phyloP scores from a whole-genome alignment of 2,113 vertebrate species.

The Varanus salvator region DNA sequence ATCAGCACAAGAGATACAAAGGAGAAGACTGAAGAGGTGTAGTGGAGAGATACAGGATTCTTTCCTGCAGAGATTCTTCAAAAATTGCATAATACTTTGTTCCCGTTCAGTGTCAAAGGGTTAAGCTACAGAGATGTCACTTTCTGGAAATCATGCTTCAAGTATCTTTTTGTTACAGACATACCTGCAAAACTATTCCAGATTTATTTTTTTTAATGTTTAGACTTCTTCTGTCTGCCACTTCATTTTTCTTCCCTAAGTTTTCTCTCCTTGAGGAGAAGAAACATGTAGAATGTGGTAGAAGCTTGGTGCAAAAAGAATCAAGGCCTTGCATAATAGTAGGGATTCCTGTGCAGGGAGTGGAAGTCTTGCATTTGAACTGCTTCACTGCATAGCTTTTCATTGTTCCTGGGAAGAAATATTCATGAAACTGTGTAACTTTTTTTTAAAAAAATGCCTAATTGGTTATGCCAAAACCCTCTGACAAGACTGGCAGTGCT shows the following conservation, averaged over 20 bases:
- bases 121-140: too few relatives aligned
- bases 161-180: too few relatives aligned
- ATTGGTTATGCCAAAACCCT: neutral
- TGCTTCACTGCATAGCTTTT: neutral
- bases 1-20: too few relatives aligned
- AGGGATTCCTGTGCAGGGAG: neutral
- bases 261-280: neutral
- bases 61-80: too few relatives aligned
- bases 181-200: neutral
- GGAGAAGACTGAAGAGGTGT: too few relatives aligned
- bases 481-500: neutral
- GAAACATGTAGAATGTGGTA: neutral
- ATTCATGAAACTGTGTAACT: neutral
- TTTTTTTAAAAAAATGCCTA: neutral
- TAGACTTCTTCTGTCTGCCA: neutral
- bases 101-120: too few relatives aligned
- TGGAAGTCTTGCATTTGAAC: too few relatives aligned
- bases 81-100: too few relatives aligned
- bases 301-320: neutral
- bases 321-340: neutral
- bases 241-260: neutral
- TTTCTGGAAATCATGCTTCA: too few relatives aligned
- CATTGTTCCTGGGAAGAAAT: neutral
- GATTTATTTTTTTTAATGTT: neutral
- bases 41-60: too few relatives aligned